A percentile compares a stretch with the other conserved stretches of the same genome.
Conservation (phyloP, 1,140 invertebrate species). For the Linepithema humile region DNA sequence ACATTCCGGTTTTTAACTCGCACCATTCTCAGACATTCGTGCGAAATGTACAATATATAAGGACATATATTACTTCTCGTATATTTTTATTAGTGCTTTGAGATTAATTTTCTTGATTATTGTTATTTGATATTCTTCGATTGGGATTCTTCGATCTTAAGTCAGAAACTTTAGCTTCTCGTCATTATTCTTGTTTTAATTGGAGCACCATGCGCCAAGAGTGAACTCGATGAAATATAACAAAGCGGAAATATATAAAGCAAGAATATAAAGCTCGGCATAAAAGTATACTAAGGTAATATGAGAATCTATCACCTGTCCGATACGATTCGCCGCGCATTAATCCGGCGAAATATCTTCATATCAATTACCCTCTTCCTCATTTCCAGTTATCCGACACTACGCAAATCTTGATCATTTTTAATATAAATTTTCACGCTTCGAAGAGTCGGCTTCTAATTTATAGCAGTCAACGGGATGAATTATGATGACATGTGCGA, state of each 20-base stretch:
- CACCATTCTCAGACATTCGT: no score
- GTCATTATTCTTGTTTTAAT: neutral
- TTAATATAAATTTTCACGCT: slow-evolving; percentile 44
- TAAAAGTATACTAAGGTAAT: slow-evolving; percentile 16
- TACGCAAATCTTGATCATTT: slow-evolving; percentile 27
- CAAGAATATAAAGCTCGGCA: neutral
- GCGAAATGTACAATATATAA: no score
- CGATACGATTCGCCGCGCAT: slow-evolving; percentile 3
- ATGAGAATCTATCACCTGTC: slow-evolving; percentile 44
- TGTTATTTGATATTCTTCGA: neutral
- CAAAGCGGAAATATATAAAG: neutral
- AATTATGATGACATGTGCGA: slow-evolving; percentile 41
- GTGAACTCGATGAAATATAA: neutral
- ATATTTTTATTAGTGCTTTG: no score
- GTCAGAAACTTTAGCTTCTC: neutral
- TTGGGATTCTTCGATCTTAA: neutral
- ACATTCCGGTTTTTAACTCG: no score
- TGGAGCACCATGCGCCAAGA: neutral
- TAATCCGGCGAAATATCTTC: slow-evolving; percentile 46
- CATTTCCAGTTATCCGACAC: slow-evolving; percentile 30
- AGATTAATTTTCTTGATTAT: no score
- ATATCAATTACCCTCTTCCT: slow-evolving; percentile 33
- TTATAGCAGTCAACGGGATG: slow-evolving; percentile 21
- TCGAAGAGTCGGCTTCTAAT: slow-evolving; percentile 21
- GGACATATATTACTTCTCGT: no score